Conservation (phyloP, 2,797 vertebrate genomes). For the Gephyroberyx darwinii region DNA sequence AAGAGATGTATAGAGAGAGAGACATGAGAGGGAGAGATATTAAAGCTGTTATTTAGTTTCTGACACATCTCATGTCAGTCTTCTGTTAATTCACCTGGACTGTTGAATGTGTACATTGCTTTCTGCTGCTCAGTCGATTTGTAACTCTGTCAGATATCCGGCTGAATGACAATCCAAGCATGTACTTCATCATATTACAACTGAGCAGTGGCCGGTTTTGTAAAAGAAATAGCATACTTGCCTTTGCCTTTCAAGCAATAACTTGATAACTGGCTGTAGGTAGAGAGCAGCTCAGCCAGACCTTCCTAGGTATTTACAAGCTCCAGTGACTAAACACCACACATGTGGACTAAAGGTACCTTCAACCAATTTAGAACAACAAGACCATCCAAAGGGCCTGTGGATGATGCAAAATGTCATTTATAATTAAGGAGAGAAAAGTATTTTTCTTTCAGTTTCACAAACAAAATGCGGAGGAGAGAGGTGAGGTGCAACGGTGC, state of each 20-base stretch:
- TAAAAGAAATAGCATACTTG: background rate
- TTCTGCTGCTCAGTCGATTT: background rate
- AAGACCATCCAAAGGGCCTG: too few species aligned
- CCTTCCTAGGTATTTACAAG: too few species aligned
- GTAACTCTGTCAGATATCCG: background rate
- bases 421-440: too few species aligned
- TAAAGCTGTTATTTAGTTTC: background rate
- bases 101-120: background rate
- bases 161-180: background rate
- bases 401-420: too few species aligned
- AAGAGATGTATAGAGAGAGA: slow-evolving; percentile 7
- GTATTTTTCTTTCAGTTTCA: too few species aligned
- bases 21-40: slow-evolving; percentile 3
- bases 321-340: too few species aligned
- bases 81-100: background rate
- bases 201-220: background rate
- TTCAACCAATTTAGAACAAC: too few species aligned
- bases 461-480: too few species aligned
- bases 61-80: background rate
- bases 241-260: background rate
- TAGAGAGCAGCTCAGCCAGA: too few species aligned
- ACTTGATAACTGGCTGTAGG: too few species aligned
- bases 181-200: background rate
- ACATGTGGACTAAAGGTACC: too few species aligned
- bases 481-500: too few species aligned